Conservation (phyloP, 1,140 invertebrate species). For the Piezodorus guildinii region DNA sequence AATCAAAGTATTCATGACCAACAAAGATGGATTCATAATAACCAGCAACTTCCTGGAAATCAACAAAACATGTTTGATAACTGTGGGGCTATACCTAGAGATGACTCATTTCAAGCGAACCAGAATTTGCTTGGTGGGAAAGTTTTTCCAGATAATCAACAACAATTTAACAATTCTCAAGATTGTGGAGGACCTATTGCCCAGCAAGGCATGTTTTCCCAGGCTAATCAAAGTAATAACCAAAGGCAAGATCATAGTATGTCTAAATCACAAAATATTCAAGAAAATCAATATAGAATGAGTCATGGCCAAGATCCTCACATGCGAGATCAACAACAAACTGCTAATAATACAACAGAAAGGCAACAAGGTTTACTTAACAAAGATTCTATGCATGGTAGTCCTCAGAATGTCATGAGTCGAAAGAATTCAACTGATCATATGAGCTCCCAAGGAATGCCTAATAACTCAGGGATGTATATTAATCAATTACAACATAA, state of each 20-base stretch:
- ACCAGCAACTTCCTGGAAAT: neutral
- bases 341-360: neutral
- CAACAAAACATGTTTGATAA: constrained; percentile 3
- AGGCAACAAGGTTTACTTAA: neutral
- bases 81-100: no score
- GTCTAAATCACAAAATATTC: no score
- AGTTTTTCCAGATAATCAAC: neutral
- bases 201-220: no score
- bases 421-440: neutral
- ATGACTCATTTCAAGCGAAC: neutral
- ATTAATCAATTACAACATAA: no score
- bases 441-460: neutral
- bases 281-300: no score
- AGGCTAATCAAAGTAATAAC: no score
- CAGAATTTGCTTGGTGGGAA: neutral
- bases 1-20: constrained; percentile 5
- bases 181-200: neutral
- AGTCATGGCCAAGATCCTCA: neutral
- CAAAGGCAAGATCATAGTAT: no score
- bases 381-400: neutral
- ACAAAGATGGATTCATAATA: neutral
- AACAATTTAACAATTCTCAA: neutral
- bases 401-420: neutral
- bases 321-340: neutral
- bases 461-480: no score